Evolutionary conservation across 2,113 vertebrate species (phyloP), one percentile per base, ranked within the genome.

Genomic region (Tylochromis polylepis): DNA sequence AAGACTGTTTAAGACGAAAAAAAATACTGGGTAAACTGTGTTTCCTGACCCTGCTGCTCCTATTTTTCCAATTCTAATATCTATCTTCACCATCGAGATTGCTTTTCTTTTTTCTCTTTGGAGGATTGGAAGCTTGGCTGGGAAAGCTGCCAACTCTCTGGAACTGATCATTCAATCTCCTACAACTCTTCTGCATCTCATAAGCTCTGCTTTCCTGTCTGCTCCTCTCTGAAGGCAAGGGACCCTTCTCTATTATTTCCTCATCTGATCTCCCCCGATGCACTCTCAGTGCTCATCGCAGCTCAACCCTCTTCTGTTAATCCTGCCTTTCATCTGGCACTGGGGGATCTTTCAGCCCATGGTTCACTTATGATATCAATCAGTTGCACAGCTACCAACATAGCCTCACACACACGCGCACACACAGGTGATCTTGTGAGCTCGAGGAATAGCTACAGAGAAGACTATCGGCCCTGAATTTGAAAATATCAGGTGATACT

Each of bases 281-380:
- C 89, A 94, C 95, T 94, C 79, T 60, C 83, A 53, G 81, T 88
- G 92, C 94, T 94, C 91, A 95, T 92, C 90, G 87, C 72, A 7
- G 65, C 86, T 91, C 94, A 91, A 70, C 92, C 93, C 87, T 93
- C 91, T 84, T 93, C 92, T 90, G 88, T 88, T 96, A 95, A 96
- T 96, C 95, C 94, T 88, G 92, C 91, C 94, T 95, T 95, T 96
- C 94, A 95, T 96, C 94, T 95, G 89, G 70, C 22, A 65, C 90
- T 78, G 85, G 36, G 94, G 89, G 93, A 93, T 85, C 92, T 90
- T 88, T 92, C 90, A 94, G 92, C 88, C 93, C 57, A 79, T 88
- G 92, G 93, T 95, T 95, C 92, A 84, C 85, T 92, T 92, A 91
- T 90, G 88, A 94, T 95, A 95, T 95, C 92, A 94, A 94, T 95